phyloP scores from a whole-genome alignment of 1,140 invertebrate genomes.

The Trigoniulus corallinus region DNA sequence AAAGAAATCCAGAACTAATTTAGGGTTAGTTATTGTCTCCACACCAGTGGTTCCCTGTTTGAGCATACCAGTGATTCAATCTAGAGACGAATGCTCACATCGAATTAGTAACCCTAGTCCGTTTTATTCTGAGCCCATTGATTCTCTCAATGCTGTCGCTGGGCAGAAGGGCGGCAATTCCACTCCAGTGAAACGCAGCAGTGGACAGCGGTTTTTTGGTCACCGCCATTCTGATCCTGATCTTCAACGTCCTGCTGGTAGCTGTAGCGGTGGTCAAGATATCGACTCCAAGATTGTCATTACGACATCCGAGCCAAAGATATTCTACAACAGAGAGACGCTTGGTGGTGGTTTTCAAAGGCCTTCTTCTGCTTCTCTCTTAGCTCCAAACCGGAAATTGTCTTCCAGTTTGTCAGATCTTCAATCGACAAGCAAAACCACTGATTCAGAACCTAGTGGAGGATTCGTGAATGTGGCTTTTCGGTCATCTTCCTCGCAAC shows the following conservation, averaged over 20 bases:
- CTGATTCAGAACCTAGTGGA: slow-evolving; percentile 6
- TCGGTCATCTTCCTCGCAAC: background rate
- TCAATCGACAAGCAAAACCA: slow-evolving; percentile 4
- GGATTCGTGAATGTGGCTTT: slow-evolving; percentile 1
- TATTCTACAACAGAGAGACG: too few species aligned
- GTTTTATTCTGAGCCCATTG: slow-evolving; percentile 81
- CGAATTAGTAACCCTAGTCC: too few species aligned
- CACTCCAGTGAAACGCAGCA: slow-evolving; percentile 13
- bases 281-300: too few species aligned
- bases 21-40: too few species aligned
- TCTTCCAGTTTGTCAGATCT: slow-evolving; percentile 6
- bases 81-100: background rate
- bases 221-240: slow-evolving; percentile 46
- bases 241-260: slow-evolving; percentile 22
- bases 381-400: too few species aligned
- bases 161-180: slow-evolving; percentile 16
- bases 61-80: background rate
- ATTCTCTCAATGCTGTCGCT: slow-evolving; percentile 45
- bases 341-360: too few species aligned
- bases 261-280: slow-evolving; percentile 8
- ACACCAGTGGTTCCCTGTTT: too few species aligned
- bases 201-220: slow-evolving; percentile 18
- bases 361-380: too few species aligned
- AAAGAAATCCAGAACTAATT: too few species aligned
- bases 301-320: too few species aligned